Evolutionary conservation across 2,797 vertebrate genomes (phyloP).

Genomic region (Pseudochirops corinnae): DNA sequence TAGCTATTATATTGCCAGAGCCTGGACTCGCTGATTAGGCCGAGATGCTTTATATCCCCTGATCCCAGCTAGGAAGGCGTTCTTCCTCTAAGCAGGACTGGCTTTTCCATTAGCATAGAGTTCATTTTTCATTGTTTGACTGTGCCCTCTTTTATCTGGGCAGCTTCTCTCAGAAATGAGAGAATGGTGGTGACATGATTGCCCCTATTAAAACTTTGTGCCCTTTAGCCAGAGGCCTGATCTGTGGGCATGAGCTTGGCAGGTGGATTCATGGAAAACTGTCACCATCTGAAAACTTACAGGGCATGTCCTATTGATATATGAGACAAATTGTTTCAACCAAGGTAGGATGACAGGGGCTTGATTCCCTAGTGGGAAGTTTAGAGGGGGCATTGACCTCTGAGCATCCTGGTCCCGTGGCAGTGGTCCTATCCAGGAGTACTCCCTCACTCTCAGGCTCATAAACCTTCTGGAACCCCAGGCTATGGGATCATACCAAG

Average conservation of each 20-base stretch:
- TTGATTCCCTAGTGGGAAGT: no score
- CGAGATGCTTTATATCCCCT: neutral
- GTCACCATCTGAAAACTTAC: slow-evolving; percentile 57
- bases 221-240: slow-evolving; percentile 51
- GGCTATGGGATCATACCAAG: neutral
- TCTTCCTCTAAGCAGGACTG: slow-evolving; percentile 21
- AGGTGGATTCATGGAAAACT: slow-evolving; percentile 65
- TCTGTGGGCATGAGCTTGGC: slow-evolving; percentile 31
- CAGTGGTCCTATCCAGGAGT: neutral
- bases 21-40: slow-evolving; percentile 41
- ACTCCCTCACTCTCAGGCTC: neutral
- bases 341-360: neutral
- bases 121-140: slow-evolving; percentile 55
- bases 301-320: slow-evolving; percentile 61
- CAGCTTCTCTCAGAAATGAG: slow-evolving; percentile 51
- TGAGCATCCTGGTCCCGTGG: neutral
- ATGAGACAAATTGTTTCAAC: slow-evolving; percentile 62
- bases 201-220: slow-evolving; percentile 41
- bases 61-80: neutral
- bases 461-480: neutral
- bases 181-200: neutral
- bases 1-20: slow-evolving; percentile 48
- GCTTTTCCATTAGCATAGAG: slow-evolving; percentile 25
- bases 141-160: slow-evolving; percentile 44
- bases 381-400: neutral